These are phyloP conservation scores for Neelides sp. DNA, from an alignment of 1,140 invertebrate species.

Conservation along the genomic window DNA sequence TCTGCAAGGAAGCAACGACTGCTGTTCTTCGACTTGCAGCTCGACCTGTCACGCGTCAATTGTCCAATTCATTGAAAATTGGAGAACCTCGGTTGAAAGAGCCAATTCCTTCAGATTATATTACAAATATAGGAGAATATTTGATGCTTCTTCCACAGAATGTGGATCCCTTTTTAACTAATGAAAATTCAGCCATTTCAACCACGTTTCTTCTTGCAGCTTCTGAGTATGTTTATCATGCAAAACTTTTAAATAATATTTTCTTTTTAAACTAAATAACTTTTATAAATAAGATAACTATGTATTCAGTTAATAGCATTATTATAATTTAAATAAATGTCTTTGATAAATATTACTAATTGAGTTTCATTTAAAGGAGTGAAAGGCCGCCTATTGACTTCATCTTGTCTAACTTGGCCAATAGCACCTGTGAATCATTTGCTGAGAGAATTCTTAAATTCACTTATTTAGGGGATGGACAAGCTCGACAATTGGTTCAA, in stretches of 20 bases:
- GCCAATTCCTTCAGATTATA: conserved; percentile 29
- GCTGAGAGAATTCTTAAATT: conserved; percentile 20
- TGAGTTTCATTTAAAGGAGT: conserved; percentile 15
- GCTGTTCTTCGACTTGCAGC: conserved; percentile 24
- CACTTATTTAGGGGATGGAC: conserved; percentile 20
- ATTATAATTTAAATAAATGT: too few species aligned
- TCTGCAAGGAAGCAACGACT: conserved; percentile 25
- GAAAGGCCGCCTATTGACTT: conserved; percentile 25
- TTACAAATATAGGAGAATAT: conserved; percentile 28
- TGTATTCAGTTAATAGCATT: not conserved
- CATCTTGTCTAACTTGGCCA: conserved; percentile 21
- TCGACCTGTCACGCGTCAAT: conserved; percentile 21
- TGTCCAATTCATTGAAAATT: conserved; percentile 21
- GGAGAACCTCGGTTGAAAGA: conserved; percentile 26
- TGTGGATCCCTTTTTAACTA: conserved; percentile 27
- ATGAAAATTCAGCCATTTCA: conserved; percentile 25
- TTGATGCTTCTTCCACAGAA: conserved; percentile 30
- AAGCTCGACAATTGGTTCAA: conserved; percentile 28
- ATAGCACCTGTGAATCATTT: conserved; percentile 25
- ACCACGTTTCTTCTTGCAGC: conserved; percentile 26
- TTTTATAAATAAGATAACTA: not conserved
- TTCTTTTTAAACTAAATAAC: not conserved
- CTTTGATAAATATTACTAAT: too few species aligned
- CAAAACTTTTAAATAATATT: not conserved
- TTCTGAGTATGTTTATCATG: conserved; percentile 21